Evolutionary conservation across 2,113 vertebrate species (phyloP).

Genomic region (Xenopus laevis): DNA sequence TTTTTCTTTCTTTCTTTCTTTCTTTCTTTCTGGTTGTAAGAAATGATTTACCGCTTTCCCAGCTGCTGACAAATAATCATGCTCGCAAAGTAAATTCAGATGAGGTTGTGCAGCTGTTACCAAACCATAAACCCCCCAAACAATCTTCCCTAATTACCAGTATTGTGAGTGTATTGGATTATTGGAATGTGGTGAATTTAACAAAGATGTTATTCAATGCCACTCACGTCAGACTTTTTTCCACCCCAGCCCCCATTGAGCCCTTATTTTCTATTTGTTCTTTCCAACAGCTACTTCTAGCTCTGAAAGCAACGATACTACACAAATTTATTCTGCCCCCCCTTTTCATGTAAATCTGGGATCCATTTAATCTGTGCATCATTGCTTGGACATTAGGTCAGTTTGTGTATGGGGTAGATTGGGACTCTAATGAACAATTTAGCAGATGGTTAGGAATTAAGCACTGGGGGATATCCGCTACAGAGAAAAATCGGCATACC

Average conservation of each 20-base stretch:
- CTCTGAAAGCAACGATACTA: too few species aligned
- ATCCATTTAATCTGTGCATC: too few species aligned
- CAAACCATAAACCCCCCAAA: conserved; percentile 10
- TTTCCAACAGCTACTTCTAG: neutral
- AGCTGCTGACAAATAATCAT: conserved; percentile 8
- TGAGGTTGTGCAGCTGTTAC: conserved; percentile 21
- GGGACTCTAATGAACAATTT: too few species aligned
- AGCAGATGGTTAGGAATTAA: too few species aligned
- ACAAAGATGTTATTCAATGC: conserved; percentile 11
- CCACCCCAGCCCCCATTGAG: neutral
- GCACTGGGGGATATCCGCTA: too few species aligned
- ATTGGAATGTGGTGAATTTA: neutral
- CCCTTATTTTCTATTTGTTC: neutral
- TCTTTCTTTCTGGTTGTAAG: conserved; percentile 2
- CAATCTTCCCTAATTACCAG: conserved; percentile 22
- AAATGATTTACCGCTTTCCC: conserved; percentile 6
- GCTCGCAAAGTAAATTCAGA: conserved; percentile 11
- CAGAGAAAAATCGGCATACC: too few species aligned
- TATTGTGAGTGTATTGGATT: conserved; percentile 25
- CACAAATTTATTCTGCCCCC: too few species aligned
- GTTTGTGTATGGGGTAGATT: too few species aligned
- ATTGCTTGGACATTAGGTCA: too few species aligned
- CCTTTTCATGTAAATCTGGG: too few species aligned
- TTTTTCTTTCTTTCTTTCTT: too few species aligned
- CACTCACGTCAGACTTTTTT: neutral